Conservation (phyloP, 2,888 invertebrate genomes). For the Conus canariensis region DNA sequence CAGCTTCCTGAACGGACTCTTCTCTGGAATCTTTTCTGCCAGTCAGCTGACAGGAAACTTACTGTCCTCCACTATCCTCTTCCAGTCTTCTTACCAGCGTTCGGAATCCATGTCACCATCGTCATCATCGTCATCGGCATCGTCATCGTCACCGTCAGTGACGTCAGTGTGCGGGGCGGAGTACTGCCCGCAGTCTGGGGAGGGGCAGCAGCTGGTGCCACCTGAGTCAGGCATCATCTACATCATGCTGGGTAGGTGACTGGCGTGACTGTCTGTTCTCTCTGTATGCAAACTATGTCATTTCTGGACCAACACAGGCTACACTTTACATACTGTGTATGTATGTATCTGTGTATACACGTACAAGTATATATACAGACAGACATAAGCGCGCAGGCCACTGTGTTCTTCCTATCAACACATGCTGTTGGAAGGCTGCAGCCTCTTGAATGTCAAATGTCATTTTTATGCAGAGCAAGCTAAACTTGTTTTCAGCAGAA, state of each 20-base stretch:
- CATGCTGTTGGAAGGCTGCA: no score
- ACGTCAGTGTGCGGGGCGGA: slow-evolving; percentile 22
- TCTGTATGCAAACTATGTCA: no score
- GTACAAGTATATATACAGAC: no score
- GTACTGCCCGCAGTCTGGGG: slow-evolving; percentile 18
- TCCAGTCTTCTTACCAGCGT: slow-evolving; percentile 53
- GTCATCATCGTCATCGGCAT: neutral
- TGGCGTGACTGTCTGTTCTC: neutral
- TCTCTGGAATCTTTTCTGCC: slow-evolving; percentile 66
- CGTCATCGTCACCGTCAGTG: neutral
- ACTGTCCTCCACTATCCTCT: slow-evolving; percentile 69
- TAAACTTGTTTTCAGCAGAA: no score
- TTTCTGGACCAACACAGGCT: no score
- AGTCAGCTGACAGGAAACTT: slow-evolving; percentile 73
- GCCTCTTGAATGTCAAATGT: no score
- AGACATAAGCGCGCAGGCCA: no score
- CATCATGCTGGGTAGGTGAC: slow-evolving; percentile 20
- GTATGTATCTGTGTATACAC: no score
- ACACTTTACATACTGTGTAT: no score
- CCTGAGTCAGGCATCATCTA: slow-evolving; percentile 13
- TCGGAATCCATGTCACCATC: no score
- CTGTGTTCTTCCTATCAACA: no score
- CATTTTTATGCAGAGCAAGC: no score
- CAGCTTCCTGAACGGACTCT: slow-evolving; percentile 71
- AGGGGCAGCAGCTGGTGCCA: neutral